Conservation (phyloP, 2,888 invertebrate species). For the Rhopalosiphum nymphaeae region DNA sequence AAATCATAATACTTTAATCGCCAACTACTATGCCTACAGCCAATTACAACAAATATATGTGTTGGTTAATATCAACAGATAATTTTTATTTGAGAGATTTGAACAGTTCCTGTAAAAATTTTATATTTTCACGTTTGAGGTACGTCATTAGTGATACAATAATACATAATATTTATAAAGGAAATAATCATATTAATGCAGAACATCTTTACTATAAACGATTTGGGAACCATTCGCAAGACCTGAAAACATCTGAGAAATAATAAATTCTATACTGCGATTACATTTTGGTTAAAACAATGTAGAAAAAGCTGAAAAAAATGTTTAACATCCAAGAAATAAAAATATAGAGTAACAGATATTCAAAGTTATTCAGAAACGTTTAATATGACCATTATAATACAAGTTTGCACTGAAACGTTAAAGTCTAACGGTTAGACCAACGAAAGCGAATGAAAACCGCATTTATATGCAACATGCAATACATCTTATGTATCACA, state of each 20-base stretch:
- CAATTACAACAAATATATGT: not conserved
- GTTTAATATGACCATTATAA: not conserved
- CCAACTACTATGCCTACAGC: not conserved
- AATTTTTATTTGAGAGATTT: not conserved
- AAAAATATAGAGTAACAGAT: not conserved
- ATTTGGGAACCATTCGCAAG: not conserved
- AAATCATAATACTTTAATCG: not conserved
- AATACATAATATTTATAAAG: not conserved
- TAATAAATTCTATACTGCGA: not conserved
- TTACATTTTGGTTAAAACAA: not conserved
- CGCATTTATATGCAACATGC: not conserved
- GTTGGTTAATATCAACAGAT: not conserved
- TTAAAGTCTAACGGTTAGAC: not conserved
- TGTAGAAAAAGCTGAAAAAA: not conserved
- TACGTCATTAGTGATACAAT: not conserved
- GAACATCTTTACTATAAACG: not conserved
- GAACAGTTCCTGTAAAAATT: not conserved
- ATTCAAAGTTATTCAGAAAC: not conserved
- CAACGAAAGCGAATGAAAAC: not conserved
- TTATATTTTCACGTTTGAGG: not conserved
- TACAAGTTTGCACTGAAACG: not conserved
- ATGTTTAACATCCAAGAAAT: not conserved
- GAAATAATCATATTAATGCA: not conserved
- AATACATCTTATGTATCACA: not conserved
- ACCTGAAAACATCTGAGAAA: not conserved